Base-by-base conservation (phyloP, 2,888 invertebrate species). In the Agrochola litura region DNA sequence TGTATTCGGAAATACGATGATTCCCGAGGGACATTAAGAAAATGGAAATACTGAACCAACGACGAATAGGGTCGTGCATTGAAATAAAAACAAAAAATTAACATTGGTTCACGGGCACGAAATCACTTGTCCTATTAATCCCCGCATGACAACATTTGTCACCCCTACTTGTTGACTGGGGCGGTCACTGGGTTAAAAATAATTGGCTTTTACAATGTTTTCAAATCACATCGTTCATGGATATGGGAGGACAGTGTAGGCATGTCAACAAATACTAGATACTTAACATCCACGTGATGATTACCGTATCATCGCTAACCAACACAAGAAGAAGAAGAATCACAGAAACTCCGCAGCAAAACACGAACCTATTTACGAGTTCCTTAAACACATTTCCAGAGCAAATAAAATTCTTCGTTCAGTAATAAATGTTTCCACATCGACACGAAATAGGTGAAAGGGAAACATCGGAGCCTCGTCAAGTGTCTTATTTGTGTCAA, bases 401-500 rank as follows among this genome's bases (percentile, higher is more conserved):
- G 30, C 37, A 83, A 81, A 81, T 75, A 84, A 65, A 60, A 69
- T 68, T 61, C 58, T 58, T 56, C 25, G 4, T 43, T 46, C 37
- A 49, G 12, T n/a, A 68, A 79, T 79, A 79, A 65, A 76, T n/a
- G 61, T 81, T 65, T 61, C 12, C 22, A 69, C 64, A 41, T 54
- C 30, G 58, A 61, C 49, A 61, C 41, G 41, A 19, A 60, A 41
- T n/a, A 37, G 37, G 25, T 71, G 81, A 61, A 70, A 81, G 25
- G 67, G 43, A 54, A 84, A 73, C 70, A 63, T 70, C 25, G 60
- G 14, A 60, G 71, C 68, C 46, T 84, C 84, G 71, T 76, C 85
- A 73, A 81, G 67, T 82, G 76, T 87, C 85, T 79, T 72, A 77
- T 85, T 82, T 79, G 82, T 78, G 85, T 85, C 76, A 76, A 81